phyloP scores from a whole-genome alignment of 1,140 invertebrate genomes.

The Manduca sexta region DNA sequence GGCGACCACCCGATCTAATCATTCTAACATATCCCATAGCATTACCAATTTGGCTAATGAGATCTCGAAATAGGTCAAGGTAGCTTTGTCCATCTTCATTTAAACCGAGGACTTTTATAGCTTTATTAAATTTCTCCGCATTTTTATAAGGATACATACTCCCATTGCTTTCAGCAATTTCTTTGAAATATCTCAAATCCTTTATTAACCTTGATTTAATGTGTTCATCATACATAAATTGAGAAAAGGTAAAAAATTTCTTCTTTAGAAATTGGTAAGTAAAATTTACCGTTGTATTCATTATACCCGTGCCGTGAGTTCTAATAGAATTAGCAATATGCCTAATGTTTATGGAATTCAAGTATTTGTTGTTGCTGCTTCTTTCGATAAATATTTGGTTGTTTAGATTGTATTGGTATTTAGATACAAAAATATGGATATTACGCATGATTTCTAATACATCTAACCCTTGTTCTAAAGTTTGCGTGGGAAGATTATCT shows the following conservation, averaged over 20 bases:
- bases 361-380: conserved; percentile 92
- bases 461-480: conserved; percentile 97
- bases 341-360: conserved; percentile 96
- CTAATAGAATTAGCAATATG: conserved; percentile 98
- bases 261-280: conserved; percentile 97
- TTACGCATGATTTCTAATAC: conserved; percentile 98
- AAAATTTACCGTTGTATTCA: conserved; percentile 97
- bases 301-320: conserved; percentile 97
- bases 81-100: conserved; percentile 89
- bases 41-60: conserved; percentile 97
- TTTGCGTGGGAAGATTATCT: conserved; percentile 96
- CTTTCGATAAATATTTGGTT: conserved; percentile 98
- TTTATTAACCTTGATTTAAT: conserved; percentile 96
- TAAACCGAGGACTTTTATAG: conserved; percentile 91
- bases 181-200: conserved; percentile 85
- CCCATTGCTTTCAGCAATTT: conserved; percentile 72
- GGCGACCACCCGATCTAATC: conserved; percentile 93
- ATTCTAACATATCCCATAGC: conserved; percentile 97
- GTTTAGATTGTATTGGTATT: conserved; percentile 97
- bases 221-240: conserved; percentile 98
- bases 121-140: conserved; percentile 96
- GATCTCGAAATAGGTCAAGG: conserved; percentile 93
- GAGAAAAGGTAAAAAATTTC: conserved; percentile 96
- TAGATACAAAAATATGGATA: conserved; percentile 95
- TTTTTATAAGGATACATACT: conserved; percentile 88